Evolutionary conservation across 2,797 vertebrate species (phyloP).

Genomic region (Silurus lanzhouensis): DNA sequence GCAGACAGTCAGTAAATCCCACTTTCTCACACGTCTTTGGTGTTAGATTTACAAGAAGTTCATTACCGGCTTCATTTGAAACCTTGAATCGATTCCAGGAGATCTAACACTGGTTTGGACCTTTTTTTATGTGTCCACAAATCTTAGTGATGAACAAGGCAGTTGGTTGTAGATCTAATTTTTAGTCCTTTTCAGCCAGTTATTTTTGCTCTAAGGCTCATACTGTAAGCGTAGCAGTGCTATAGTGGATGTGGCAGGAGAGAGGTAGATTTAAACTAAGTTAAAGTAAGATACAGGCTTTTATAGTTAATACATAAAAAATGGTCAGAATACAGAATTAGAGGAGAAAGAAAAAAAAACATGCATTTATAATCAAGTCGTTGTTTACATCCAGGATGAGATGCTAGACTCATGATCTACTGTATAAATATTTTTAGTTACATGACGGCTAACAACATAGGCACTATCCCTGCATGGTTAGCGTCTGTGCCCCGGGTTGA

Average conservation of each 20-base stretch:
- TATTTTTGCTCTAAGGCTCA: background rate
- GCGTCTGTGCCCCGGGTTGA: no score
- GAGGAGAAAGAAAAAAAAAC: background rate
- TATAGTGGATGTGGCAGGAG: background rate
- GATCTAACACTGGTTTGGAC: background rate
- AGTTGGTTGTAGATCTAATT: background rate
- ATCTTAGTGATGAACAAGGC: background rate
- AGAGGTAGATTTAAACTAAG: background rate
- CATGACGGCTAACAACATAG: no score
- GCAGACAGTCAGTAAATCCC: conserved; percentile 4
- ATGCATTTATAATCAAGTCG: background rate
- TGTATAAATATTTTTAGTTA: no score
- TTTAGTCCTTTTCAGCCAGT: background rate
- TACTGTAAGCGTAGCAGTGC: background rate
- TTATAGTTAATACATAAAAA: background rate
- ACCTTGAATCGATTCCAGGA: background rate
- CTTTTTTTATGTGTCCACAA: background rate
- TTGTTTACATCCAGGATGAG: background rate
- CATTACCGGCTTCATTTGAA: conserved; percentile 2
- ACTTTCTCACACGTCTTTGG: background rate
- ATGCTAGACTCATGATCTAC: background rate
- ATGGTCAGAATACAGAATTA: background rate
- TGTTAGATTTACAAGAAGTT: conserved; percentile 12
- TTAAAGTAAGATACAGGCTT: background rate
- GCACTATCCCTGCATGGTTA: no score